Conservation (phyloP, 1,140 invertebrate species). For the Chelonus insularis region DNA sequence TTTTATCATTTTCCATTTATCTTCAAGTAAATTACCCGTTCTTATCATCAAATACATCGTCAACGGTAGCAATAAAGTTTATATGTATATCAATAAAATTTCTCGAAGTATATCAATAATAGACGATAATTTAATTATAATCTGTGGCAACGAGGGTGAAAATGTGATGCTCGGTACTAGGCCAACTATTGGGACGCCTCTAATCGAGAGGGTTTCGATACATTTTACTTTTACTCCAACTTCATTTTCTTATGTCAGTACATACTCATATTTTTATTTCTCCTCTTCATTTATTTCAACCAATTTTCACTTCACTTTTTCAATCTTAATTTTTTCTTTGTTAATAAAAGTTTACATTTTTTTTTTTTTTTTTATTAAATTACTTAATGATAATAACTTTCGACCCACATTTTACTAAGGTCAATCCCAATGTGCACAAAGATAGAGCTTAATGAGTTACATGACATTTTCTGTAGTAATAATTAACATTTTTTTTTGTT, state of each 20-base stretch:
- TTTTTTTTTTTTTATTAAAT: no score
- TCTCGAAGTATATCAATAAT: conserved; percentile 55
- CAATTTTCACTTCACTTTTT: no score
- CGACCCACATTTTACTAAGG: conserved; percentile 13
- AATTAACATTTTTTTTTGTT: conserved; percentile 1
- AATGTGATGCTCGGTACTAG: conserved; percentile 57
- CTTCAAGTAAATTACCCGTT: conserved; percentile 30
- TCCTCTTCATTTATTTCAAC: no score
- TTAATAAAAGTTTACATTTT: no score
- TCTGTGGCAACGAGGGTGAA: conserved; percentile 41
- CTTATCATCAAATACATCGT: conserved; percentile 47
- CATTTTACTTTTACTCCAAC: no score
- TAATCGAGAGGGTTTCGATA: conserved; percentile 36
- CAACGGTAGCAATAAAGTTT: conserved; percentile 57
- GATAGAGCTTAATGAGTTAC: conserved; percentile 4
- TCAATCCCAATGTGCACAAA: conserved; percentile 26
- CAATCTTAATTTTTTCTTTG: no score
- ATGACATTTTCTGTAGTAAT: neutral
- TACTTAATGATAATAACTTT: conserved; percentile 12
- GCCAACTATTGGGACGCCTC: conserved; percentile 54
- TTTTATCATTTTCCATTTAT: conserved; percentile 7
- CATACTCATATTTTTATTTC: no score
- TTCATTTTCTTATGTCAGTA: no score
- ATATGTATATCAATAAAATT: conserved; percentile 58
- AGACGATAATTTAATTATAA: conserved; percentile 50